phyloP scores from a whole-genome alignment of 1,140 invertebrate genomes.

The Lepidurus apus region DNA sequence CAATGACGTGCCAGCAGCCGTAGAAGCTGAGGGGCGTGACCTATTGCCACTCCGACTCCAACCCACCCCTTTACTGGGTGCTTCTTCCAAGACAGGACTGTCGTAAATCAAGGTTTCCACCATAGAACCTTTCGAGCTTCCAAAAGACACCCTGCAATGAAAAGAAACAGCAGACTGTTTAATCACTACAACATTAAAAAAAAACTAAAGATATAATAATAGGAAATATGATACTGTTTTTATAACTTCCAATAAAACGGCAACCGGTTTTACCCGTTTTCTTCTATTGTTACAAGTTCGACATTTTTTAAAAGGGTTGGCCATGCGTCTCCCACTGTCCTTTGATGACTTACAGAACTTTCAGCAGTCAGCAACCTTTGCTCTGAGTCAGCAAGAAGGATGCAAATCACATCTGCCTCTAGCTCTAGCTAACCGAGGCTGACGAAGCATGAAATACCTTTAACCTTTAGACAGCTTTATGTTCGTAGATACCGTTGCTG shows the following conservation, averaged over 20 bases:
- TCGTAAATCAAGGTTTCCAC: slow-evolving; percentile 87
- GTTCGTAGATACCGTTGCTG: too few species aligned
- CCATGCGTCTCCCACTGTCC: too few species aligned
- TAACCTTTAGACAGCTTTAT: too few species aligned
- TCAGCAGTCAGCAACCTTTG: too few species aligned
- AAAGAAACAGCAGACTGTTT: slow-evolving; percentile 30
- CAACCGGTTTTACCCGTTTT: too few species aligned
- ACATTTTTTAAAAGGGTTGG: too few species aligned
- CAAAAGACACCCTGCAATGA: slow-evolving; percentile 76
- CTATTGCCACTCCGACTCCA: not conserved
- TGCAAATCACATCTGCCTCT: too few species aligned
- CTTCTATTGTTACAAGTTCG: too few species aligned
- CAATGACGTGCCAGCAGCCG: not conserved
- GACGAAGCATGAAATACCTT: too few species aligned
- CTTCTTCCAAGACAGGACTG: slow-evolving; percentile 65
- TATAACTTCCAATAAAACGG: not conserved
- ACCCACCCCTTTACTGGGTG: slow-evolving; percentile 45
- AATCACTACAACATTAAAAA: not conserved
- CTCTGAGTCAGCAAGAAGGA: too few species aligned
- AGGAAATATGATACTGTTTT: not conserved
- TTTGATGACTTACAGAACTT: too few species aligned
- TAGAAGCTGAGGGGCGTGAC: not conserved
- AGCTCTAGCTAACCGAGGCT: too few species aligned
- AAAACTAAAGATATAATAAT: not conserved
- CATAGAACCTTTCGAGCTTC: slow-evolving; percentile 89